Base-by-base conservation (phyloP, 2,113 vertebrate species). In the Sebastes fasciatus region DNA sequence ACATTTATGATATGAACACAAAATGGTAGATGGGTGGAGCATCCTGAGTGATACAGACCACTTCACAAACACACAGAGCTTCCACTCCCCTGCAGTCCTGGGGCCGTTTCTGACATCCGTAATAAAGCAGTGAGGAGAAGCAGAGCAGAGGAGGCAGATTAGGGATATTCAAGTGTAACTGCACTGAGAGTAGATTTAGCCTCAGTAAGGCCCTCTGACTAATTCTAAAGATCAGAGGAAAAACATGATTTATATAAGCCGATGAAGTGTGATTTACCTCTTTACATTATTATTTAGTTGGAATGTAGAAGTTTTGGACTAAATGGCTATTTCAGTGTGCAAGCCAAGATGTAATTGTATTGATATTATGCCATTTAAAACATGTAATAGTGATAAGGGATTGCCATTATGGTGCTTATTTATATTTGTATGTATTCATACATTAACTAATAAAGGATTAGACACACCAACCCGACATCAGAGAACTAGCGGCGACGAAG, bases 101-200 rank as follows among this genome's bases (percentile, higher is more conserved):
- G 23, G 65, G 74, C 65, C 57, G 34, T 68, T 85, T 85, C 73
- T 86, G 77, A 86, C 74, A 89, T 76, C 71, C 2, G 14, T 40
- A 74, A 51, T 13, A 34, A 48, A 81, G 43, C 57, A 80, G 77
- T 88, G 81, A 85, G 42, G 21, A 82, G 75, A 88, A 61, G 68
- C 75, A 89, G 80, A 89, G 85, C 83, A 69, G 61, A 72, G 69
- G 82, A 85, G 64, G 74, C 66, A 82, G 80, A 86, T 89, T 78
- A 84, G 19, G 49, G 77, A 69, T 42, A 49, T 77, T 83, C 48
- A 83, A 79, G 71, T 69, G 48, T 54, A 77, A 69, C 48, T 68
- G 43, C 42, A 51, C 40, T 65, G 63, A 8, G 70, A 77, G 77
- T 16, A 70, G 80, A 77, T 83, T 67, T 79, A 46, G 23, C 34